Base-by-base conservation (phyloP, 2,797 vertebrate species). In the Epinephelus malabaricus region DNA sequence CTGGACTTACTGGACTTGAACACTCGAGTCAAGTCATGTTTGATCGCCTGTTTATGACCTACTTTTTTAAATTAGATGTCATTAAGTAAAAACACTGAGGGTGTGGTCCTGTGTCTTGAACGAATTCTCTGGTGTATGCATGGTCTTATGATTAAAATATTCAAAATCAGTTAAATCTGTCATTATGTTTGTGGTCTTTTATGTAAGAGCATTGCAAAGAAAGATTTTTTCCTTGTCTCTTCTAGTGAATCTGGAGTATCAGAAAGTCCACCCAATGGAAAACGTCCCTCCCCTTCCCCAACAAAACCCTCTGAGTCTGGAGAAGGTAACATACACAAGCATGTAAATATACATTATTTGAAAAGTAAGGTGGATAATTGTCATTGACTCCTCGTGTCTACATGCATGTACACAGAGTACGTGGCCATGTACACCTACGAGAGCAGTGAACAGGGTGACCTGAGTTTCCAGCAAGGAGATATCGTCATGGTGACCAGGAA, bases 381-480 rank as follows among this genome's bases (percentile, higher is more conserved):
- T 34, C 9, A 3, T 6, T 67, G 17, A 63, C 45, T 15, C 13
- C 17, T 2, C 6, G 1, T 60, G 23, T 71, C 12, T 34, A 1
- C 23, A 7, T 85, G 17, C 6, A 5, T 79, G 58, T 43, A 17
- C 30, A 1, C 83, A 99, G 98, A 99, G 84, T 99, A 97, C 79
- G 89, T 99, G 86, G 98, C 98, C 86, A 99, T 99, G 98, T 99
- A 99, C 89, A 99, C 97, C 8, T 99, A 99, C 3, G 98, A 99
- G 94, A 99, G 98, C 94, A 98, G 94, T 54, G 98, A 99, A 93
- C 98, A 98, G 94, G 98, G 98, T 0, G 98, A 99, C 93, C 95
- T 99, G 90, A 98, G 97, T 78, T 99, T 99, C 95, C 98, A 99
- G 93, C 98, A 99, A 91, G 98, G 98, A 47, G 98, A 99, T 81